phyloP scores from a whole-genome alignment of 1,140 invertebrate genomes.

The Bombus turneri region DNA sequence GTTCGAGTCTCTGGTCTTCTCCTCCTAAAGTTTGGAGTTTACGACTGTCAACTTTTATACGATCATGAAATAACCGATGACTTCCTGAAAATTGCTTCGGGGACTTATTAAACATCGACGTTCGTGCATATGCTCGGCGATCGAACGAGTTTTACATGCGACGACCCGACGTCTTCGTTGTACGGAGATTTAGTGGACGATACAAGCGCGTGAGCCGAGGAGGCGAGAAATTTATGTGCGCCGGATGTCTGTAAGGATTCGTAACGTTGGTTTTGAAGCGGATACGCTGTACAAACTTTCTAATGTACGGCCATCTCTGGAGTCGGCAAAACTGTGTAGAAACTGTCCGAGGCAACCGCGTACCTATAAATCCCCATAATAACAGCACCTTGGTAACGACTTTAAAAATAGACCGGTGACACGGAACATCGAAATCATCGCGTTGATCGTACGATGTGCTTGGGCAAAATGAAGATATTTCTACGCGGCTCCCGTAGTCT shows the following conservation, averaged over 20 bases:
- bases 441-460: background rate
- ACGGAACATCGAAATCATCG: background rate
- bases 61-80: too few species aligned
- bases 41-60: background rate
- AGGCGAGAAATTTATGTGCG: background rate
- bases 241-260: background rate
- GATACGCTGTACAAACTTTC: background rate
- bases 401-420: background rate
- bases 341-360: background rate
- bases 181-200: background rate
- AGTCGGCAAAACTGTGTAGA: background rate
- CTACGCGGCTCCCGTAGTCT: background rate
- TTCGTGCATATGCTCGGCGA: background rate
- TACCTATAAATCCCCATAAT: background rate
- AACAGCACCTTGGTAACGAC: background rate
- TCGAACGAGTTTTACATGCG: background rate
- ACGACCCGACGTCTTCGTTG: background rate
- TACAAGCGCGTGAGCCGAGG: too few species aligned
- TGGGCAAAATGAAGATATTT: background rate
- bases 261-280: constrained; percentile 11
- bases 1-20: background rate
- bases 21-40: background rate
- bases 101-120: background rate
- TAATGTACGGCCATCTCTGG: background rate
- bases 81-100: background rate